These are phyloP conservation scores for Pachycephus smyrnensis DNA, from an alignment of 2,888 invertebrate genomes.

Conservation along the genomic window DNA sequence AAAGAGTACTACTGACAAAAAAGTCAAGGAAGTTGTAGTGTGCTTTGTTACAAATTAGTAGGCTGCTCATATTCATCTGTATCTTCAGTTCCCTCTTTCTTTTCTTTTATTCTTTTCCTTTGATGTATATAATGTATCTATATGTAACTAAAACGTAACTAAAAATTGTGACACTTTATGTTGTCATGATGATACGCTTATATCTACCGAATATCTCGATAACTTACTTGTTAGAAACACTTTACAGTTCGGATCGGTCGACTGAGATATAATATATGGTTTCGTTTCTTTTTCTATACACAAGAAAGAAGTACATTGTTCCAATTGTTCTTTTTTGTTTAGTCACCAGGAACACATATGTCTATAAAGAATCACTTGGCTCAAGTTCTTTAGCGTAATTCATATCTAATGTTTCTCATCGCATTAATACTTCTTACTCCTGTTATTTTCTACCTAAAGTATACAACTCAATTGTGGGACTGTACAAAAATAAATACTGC, in stretches of 20 bases:
- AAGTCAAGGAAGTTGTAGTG: neutral
- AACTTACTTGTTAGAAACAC: neutral
- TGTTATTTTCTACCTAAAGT: neutral
- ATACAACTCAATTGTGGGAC: slow-evolving; percentile 44
- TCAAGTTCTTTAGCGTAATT: neutral
- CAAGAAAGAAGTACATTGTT: neutral
- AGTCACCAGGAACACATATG: neutral
- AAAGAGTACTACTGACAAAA: neutral
- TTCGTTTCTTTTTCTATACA: neutral
- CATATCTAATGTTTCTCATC: neutral
- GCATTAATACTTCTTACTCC: neutral
- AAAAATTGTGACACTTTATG: neutral
- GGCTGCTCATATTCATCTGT: neutral
- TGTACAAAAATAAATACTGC: slow-evolving; percentile 65
- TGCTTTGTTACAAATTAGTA: neutral
- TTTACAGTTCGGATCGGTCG: neutral
- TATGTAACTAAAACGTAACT: neutral
- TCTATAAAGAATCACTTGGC: neutral
- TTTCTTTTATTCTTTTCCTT: neutral
- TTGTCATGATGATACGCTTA: neutral
- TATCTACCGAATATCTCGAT: neutral
- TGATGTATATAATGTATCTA: neutral
- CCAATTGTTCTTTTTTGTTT: neutral
- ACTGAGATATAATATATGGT: neutral
- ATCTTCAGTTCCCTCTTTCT: neutral